Percentiles rank a stretch among this genome's conserved stretches.
Evolutionary conservation across 1,140 invertebrate species (phyloP).

Genomic region (Proales similis): DNA sequence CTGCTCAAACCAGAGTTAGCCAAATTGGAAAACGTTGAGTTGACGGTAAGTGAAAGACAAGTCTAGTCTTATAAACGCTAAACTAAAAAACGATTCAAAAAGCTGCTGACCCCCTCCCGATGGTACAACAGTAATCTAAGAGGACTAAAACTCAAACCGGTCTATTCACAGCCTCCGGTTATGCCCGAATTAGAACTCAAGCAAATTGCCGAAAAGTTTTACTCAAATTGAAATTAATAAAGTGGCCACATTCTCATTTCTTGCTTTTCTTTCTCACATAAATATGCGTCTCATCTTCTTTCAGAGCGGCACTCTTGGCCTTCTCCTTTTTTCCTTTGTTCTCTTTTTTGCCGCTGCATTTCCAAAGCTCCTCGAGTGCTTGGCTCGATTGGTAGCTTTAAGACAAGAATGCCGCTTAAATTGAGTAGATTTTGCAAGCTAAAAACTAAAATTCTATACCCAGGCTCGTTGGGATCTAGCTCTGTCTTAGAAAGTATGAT

Average conservation of each 20-base stretch:
- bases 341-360: no score
- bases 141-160: not conserved
- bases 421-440: not conserved
- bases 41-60: no score
- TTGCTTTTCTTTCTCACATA: no score
- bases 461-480: slow-evolving; percentile 18
- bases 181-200: slow-evolving; percentile 3
- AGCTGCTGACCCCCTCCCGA: slow-evolving; percentile 28
- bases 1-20: no score
- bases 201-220: slow-evolving; percentile 14
- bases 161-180: slow-evolving; percentile 13
- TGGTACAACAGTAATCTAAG: slow-evolving; percentile 32
- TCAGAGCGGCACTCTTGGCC: no score
- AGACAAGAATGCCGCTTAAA: not conserved
- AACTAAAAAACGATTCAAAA: no score
- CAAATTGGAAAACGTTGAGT: no score
- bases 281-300: no score
- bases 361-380: not conserved
- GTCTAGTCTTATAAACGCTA: no score
- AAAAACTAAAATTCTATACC: no score
- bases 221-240: not conserved
- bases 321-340: no score
- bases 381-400: slow-evolving; percentile 7
- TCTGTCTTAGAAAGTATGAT: slow-evolving; percentile 52
- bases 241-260: no score